Percentiles rank a stretch among this genome's conserved stretches.
phyloP scores from a whole-genome alignment of 1,140 invertebrate genomes.

The Monomorium pharaonis region DNA sequence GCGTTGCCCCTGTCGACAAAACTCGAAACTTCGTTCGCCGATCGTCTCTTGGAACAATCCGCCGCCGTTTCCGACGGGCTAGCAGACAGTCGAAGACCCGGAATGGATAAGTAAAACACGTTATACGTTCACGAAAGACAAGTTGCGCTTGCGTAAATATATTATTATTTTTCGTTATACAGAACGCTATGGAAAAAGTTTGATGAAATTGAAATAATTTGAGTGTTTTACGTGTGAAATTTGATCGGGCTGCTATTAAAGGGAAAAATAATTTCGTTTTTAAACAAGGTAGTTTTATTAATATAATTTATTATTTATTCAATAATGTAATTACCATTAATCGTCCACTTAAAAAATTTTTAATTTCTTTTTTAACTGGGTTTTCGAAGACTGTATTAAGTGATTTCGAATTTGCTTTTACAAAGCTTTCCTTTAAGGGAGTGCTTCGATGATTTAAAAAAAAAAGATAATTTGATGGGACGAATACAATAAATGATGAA shows the following conservation, averaged over 20 bases:
- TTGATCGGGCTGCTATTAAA: neutral
- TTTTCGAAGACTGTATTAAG: too few species aligned
- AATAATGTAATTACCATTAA: too few species aligned
- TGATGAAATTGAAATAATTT: neutral
- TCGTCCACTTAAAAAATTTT: too few species aligned
- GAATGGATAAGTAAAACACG: constrained; percentile 20
- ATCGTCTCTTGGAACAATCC: constrained; percentile 24
- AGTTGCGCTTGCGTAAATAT: neutral
- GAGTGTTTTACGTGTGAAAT: neutral
- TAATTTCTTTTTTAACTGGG: too few species aligned
- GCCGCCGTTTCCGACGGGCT: constrained; percentile 17
- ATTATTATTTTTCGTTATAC: neutral
- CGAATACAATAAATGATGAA: too few species aligned
- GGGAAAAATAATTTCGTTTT: too few species aligned
- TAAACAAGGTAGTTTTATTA: too few species aligned
- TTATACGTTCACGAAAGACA: neutral
- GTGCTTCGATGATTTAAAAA: too few species aligned
- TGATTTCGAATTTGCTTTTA: too few species aligned
- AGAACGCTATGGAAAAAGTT: neutral
- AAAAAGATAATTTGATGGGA: too few species aligned
- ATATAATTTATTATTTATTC: too few species aligned
- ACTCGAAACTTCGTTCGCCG: constrained; percentile 53
- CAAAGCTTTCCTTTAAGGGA: too few species aligned
- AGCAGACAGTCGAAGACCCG: constrained; percentile 12
- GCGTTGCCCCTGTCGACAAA: constrained; percentile 20